These are phyloP conservation scores for Cheilosia vulpina DNA, from an alignment of 2,888 invertebrate species.

Conservation along the genomic window DNA sequence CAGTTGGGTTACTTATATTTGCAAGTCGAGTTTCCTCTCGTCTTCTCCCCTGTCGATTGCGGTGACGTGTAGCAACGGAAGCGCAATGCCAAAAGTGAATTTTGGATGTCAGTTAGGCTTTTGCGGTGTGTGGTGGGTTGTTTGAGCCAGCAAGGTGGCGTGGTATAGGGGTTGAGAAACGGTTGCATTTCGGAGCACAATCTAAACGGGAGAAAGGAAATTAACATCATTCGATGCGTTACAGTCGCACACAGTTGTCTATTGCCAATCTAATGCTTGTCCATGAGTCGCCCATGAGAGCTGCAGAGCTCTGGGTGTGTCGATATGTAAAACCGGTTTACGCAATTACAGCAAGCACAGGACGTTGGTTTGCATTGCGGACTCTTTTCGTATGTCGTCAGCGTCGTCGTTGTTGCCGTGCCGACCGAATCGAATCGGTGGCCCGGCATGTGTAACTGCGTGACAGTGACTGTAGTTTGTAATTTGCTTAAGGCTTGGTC, in stretches of 20 bases:
- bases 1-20: conserved; percentile 70
- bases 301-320: conserved; percentile 18
- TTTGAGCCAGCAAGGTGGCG: background rate
- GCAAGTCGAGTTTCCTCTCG: conserved; percentile 27
- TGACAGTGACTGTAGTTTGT: conserved; percentile 35
- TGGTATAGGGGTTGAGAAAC: background rate
- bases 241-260: conserved; percentile 3
- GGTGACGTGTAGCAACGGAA: conserved; percentile 58
- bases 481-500: conserved; percentile 53
- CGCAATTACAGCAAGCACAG: conserved; percentile 53
- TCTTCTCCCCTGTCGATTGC: conserved; percentile 50
- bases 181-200: conserved; percentile 1
- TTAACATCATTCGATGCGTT: conserved; percentile 61
- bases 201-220: conserved; percentile 62
- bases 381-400: conserved; percentile 23
- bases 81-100: conserved; percentile 68
- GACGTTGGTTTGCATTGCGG: conserved; percentile 50
- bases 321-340: conserved; percentile 34
- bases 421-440: conserved; percentile 24
- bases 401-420: background rate
- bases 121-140: conserved; percentile 31
- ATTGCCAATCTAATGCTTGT: conserved; percentile 42
- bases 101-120: conserved; percentile 67
- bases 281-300: conserved; percentile 27
- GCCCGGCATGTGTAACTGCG: conserved; percentile 13